Conservation (phyloP, 2,888 invertebrate genomes). For the Agrilus biguttatus region DNA sequence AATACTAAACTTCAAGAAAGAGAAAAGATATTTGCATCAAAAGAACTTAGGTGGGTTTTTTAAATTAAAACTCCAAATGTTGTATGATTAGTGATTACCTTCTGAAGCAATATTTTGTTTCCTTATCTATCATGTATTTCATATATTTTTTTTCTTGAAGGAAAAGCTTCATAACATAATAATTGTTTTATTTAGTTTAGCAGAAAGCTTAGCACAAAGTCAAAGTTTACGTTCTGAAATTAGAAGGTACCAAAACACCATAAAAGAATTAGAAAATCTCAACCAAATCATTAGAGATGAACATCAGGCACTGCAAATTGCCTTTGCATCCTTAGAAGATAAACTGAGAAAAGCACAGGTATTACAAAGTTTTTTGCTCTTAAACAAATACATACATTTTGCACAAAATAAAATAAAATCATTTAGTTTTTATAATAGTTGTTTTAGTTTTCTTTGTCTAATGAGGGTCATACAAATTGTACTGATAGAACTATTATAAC, state of each 20-base stretch:
- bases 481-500: too few relatives aligned
- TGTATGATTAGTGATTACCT: too few relatives aligned
- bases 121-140: too few relatives aligned
- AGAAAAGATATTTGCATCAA: constrained; percentile 57
- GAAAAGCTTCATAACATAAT: not conserved
- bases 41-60: constrained; percentile 49
- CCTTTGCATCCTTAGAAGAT: constrained; percentile 79
- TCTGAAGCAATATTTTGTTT: too few relatives aligned
- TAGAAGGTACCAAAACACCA: constrained; percentile 52
- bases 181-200: constrained; percentile 38
- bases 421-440: too few relatives aligned
- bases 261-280: constrained; percentile 62
- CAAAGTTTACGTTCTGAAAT: constrained; percentile 58
- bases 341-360: constrained; percentile 74
- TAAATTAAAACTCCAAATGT: too few relatives aligned
- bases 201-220: constrained; percentile 51
- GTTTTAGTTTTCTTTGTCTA: too few relatives aligned
- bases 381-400: not conserved
- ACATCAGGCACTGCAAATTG: constrained; percentile 85
- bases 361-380: constrained; percentile 10
- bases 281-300: constrained; percentile 88
- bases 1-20: constrained; percentile 75
- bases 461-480: too few relatives aligned
- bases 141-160: not conserved
- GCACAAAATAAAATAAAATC: not conserved